Evolutionary conservation across 2,113 vertebrate species (phyloP), one percentile per base, ranked within the genome.

Genomic region (Vimba vimba): DNA sequence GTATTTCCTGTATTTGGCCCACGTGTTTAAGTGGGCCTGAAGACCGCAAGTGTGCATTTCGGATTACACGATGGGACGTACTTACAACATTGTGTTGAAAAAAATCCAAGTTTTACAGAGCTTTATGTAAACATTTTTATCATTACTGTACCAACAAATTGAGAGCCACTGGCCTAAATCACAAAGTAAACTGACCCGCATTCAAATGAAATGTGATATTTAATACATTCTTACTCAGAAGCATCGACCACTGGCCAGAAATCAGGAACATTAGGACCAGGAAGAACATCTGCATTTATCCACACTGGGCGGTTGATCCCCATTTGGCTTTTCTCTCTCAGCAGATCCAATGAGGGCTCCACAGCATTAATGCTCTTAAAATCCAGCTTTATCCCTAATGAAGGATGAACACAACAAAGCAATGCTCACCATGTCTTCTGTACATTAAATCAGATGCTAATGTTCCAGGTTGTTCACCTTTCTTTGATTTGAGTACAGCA

Each of bases 381-480:
- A 89, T 97, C 96, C 90, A 96, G 87, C 83, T 97, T 96, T 21
- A 97, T 94, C 8, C 92, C 95, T 96, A 86, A 83, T 23, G 60
- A 8, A 83, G 21, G 80, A 33, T 19, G 82, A 25, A 17, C 75
- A 84, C n/a, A 66, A 21, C n/a, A 66, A 21, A 71, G 36, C 4
- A 79, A 39, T 25, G 11, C n/a, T 36, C 21, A 60, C 17, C 13
- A 79, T 79, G 23, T 79, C 6, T 59, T 79, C 11, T 43, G 21
- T n/a, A 43, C 1, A 23, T 79, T 8, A 55, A 71, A 59, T 23
- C 2, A 59, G 77, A 33, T 2, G 36, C 4, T 75, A 57, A 25
- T 13, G 21, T 43, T 79, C 47, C 4, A 81, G 21, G n/a, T 64
- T 83, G 25, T 21, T 74, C 79, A 97, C 97, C 95, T 94, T 96